Base-by-base conservation (phyloP, 2,797 vertebrate genomes). In the Muraenolepis orangiensis region DNA sequence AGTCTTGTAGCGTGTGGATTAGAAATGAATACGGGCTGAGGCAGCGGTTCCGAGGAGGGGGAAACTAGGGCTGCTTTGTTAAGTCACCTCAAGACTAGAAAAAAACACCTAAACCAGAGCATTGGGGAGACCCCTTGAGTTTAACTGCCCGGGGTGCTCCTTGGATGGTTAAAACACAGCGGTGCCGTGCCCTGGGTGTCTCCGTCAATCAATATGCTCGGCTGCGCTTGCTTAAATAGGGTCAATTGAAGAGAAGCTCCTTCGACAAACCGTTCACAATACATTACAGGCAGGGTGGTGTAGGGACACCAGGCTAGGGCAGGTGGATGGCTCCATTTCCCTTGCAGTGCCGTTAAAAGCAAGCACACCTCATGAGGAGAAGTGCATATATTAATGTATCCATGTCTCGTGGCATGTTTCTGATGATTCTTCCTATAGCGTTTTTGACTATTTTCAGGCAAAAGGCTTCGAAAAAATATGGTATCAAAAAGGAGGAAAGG, bases 181-280 rank as follows among this genome's bases (percentile, higher is more conserved):
- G n/a, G 29, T 20, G 38, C 29, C 32, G 28, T 68, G 29, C 69
- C 64, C n/a, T 57, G 23, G 26, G 64, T 36, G 40, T 32, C 70
- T 32, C 18, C 26, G 61, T 67, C 57, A 34, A 67, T 72, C 71
- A 36, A 72, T 66, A 72, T 36, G 51, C 42, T 18, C 13, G 31
- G 34, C 26, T 71, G n/a, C 28, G 40, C 64, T 68, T 5, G 29
- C n/a, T 38, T 23, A 42, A 66, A 67, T n/a, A 46, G 36, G 28
- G 67, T 61, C 67, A 36, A 11, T 34, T 34, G 12, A 74, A 46
- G 7, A 64, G 26, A 16, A 31, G 34, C 61, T 51, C n/a, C 67
- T 70, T 32, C 7, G 28, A 23, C 32, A 16, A 72, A 42, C 18
- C 16, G 13, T 18, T 28, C 14, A 57, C 6, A 28, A 32, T n/a